Base-by-base conservation (phyloP, 2,888 invertebrate species). In the Mimas tiliae region DNA sequence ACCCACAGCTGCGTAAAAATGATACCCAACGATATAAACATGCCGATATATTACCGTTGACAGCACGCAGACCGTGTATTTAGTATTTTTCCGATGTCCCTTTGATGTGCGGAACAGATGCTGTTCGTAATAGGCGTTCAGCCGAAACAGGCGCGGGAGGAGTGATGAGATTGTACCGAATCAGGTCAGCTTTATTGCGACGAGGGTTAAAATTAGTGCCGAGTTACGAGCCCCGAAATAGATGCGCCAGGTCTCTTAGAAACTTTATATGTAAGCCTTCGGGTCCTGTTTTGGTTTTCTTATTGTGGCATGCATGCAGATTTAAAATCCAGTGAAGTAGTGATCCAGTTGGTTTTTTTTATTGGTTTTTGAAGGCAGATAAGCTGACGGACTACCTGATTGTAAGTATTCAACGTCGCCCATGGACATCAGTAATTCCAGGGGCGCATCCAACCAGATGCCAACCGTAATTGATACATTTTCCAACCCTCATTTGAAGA, bases 91-190 rank as follows among this genome's bases (percentile, higher is more conserved):
- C 50, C 65, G 70, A 74, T 70, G 72, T 76, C 74, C 68, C 74
- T 80, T 80, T 79, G 79, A 79, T 79, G 77, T 80, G 68, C 63
- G 64, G 62, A 69, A 51, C 77, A 80, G 71, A 77, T 73, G 75
- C 63, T 66, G 68, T 67, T 42, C 65, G 65, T 72, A 72, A 74
- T 71, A 70, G 68, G 50, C 67, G 63, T 65, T 67, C 55, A 47
- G 42, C 63, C 63, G 68, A 67, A 70, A 67, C 65, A 64, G 64
- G 58, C 50, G 55, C 63, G 58, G 11, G 55, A 50, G 21, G 65
- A 67, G 51, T 50, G 21, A 68, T 67, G 65, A 66, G 58, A 62
- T 66, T 64, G 64, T 69, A 50, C 47, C 11, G 65, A 69, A 68
- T 69, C 68, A 66, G 70, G 69, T 67, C 68, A 67, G 55, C 67